These are phyloP conservation scores for Megalurothrips usitatus DNA, from an alignment of 2,888 invertebrate species.

Conservation along the genomic window DNA sequence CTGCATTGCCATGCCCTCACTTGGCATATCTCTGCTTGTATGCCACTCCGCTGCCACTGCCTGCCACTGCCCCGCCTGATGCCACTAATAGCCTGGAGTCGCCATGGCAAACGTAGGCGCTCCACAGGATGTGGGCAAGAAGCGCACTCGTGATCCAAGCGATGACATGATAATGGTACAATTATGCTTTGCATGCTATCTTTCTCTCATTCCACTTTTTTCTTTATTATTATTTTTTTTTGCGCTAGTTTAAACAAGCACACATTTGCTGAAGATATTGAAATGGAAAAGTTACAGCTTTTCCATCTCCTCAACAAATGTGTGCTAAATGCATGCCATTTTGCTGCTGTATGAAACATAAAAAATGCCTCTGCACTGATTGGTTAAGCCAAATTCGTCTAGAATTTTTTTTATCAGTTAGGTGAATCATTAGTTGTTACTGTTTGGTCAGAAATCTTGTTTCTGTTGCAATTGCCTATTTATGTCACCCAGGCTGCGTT, in stretches of 20 bases:
- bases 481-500: no score
- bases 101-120: constrained; percentile 21
- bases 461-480: no score
- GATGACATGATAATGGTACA: constrained; percentile 95
- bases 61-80: constrained; percentile 17
- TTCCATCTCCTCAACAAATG: neutral
- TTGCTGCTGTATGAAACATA: constrained; percentile 7
- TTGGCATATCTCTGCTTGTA: constrained; percentile 38
- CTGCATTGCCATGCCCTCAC: constrained; percentile 30
- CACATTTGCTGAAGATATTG: no score
- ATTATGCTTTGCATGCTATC: constrained; percentile 62
- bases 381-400: no score
- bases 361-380: no score
- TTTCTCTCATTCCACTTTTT: constrained; percentile 37
- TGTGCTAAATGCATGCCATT: constrained; percentile 2
- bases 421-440: no score
- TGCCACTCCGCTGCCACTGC: constrained; percentile 35
- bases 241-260: no score
- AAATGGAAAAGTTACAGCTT: neutral
- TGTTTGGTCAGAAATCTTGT: no score
- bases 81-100: constrained; percentile 22
- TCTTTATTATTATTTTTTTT: no score
- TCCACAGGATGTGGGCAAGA: constrained; percentile 62
- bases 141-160: constrained; percentile 83
- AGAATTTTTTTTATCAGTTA: no score